A percentile compares a stretch with the other conserved stretches of the same genome.
phyloP scores from a whole-genome alignment of 2,113 vertebrate species.

The Albula goreensis region DNA sequence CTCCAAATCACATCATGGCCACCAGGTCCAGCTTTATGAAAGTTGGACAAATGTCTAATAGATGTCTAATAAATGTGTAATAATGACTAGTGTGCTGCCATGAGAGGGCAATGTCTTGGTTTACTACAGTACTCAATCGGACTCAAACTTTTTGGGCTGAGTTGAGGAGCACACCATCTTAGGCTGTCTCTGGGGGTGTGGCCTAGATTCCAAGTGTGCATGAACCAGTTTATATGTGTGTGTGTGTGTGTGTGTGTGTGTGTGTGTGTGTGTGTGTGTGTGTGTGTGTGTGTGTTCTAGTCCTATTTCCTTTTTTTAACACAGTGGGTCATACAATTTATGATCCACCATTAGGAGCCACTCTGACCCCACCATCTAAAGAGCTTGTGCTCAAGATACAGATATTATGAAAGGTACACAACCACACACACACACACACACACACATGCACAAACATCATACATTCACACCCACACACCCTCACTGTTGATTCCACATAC shows the following conservation, averaged over 20 bases:
- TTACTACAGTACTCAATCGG: not conserved
- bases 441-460: constrained; percentile 12
- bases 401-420: not conserved
- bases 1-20: not conserved
- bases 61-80: not conserved
- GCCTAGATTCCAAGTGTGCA: not conserved
- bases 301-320: constrained; percentile 33
- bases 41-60: not conserved
- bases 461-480: not conserved
- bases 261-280: too few species aligned
- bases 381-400: not conserved
- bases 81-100: not conserved
- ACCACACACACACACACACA: constrained; percentile 6
- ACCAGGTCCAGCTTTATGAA: not conserved
- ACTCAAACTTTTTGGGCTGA: not conserved
- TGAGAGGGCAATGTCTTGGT: not conserved
- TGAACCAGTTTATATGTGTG: not conserved
- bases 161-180: not conserved
- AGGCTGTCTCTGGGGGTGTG: not conserved
- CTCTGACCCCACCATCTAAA: constrained; percentile 48
- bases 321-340: constrained; percentile 7
- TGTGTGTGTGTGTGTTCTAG: constrained; percentile 24
- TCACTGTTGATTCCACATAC: not conserved
- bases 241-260: not conserved
- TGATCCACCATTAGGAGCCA: not conserved